Conservation (phyloP, 2,888 invertebrate genomes). For the Xestia xanthographa region DNA sequence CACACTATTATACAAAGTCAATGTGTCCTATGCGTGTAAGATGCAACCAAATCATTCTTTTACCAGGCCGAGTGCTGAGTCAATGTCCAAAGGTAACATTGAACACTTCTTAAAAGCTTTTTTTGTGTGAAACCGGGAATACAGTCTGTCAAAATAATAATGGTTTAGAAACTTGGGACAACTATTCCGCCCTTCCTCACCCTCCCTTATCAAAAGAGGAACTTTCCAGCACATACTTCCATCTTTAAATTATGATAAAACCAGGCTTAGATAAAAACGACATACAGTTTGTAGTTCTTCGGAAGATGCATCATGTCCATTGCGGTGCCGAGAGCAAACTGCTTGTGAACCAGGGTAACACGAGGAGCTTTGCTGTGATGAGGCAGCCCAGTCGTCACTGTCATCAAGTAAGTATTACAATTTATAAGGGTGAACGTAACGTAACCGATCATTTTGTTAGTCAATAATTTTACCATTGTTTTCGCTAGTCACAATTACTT, state of each 20-base stretch:
- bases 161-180: not conserved
- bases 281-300: constrained; percentile 84
- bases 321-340: constrained; percentile 83
- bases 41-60: no score
- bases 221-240: not conserved
- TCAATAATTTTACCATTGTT: not conserved
- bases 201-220: not conserved
- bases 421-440: not conserved
- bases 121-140: not conserved
- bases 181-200: not conserved
- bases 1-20: no score
- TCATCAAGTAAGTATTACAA: constrained; percentile 39
- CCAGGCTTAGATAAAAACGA: constrained; percentile 32
- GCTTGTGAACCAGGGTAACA: constrained; percentile 81
- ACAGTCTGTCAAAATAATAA: not conserved
- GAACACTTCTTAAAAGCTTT: not conserved
- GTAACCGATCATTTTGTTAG: not conserved
- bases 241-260: not conserved
- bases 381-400: constrained; percentile 80
- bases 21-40: no score
- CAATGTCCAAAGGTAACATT: no score
- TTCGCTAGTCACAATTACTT: no score
- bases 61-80: no score
- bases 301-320: constrained; percentile 80
- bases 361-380: constrained; percentile 84